These are phyloP conservation scores for Eumaeus atala DNA, from an alignment of 1,140 invertebrate genomes.

Conservation along the genomic window DNA sequence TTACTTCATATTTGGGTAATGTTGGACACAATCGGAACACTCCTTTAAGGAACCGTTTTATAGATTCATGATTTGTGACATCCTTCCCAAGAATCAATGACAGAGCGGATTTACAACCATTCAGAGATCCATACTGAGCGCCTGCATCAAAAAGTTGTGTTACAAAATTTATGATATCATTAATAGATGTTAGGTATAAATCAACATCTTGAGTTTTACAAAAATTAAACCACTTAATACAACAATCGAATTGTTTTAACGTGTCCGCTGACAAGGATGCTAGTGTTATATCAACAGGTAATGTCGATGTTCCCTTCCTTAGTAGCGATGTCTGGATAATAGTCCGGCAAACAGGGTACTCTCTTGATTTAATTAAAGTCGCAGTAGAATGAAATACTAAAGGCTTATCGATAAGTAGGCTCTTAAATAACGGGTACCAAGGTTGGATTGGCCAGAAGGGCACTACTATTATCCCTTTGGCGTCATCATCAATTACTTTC, in stretches of 20 bases:
- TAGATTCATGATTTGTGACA: no score
- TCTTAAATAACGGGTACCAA: conserved; percentile 33
- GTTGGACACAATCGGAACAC: no score
- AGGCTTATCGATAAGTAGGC: conserved; percentile 13
- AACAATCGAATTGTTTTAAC: conserved; percentile 21
- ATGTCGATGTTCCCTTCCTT: conserved; percentile 13
- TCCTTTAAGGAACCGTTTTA: no score
- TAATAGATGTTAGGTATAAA: no score
- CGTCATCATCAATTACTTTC: conserved; percentile 29
- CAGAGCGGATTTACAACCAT: no score
- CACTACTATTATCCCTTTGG: conserved; percentile 33
- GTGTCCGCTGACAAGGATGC: conserved; percentile 22
- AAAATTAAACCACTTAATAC: conserved; percentile 24
- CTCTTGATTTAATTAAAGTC: conserved; percentile 6
- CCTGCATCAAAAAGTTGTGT: no score
- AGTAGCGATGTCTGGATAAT: conserved; percentile 25
- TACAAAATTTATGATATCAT: no score
- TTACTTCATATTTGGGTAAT: no score
- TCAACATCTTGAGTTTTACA: conserved; percentile 17
- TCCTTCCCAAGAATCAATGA: no score
- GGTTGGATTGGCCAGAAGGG: conserved; percentile 33
- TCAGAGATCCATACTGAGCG: no score
- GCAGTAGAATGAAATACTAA: conserved; percentile 18
- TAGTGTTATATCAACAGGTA: conserved; percentile 17
- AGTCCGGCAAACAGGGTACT: conserved; percentile 32